phyloP scores from a whole-genome alignment of 2,113 vertebrate genomes.

The Halichoerus grypus region DNA sequence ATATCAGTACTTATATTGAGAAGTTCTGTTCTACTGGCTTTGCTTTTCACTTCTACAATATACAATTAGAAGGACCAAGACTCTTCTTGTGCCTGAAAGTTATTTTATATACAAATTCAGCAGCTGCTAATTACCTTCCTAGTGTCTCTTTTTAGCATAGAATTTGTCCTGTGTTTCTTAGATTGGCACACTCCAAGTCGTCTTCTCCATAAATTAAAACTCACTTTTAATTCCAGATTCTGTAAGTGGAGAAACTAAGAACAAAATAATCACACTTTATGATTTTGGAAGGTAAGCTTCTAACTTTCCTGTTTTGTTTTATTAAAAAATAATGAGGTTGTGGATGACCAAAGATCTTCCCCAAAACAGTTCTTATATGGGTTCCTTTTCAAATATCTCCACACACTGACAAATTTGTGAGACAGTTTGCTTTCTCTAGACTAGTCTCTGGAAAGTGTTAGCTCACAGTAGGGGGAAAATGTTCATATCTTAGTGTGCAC shows the following conservation, averaged over 20 bases:
- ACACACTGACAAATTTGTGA: not conserved
- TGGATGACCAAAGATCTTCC: not conserved
- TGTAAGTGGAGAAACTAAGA: not conserved
- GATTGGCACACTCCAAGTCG: not conserved
- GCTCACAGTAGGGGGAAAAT: slow-evolving; percentile 38
- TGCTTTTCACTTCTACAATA: not conserved
- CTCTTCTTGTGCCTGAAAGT: not conserved
- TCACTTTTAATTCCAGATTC: slow-evolving; percentile 3
- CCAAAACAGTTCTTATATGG: not conserved
- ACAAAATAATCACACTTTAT: not conserved
- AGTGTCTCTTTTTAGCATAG: not conserved
- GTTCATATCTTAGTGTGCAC: not conserved
- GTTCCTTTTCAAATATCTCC: slow-evolving; percentile 6
- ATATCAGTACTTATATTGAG: not conserved
- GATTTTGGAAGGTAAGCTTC: not conserved
- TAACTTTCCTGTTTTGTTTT: not conserved
- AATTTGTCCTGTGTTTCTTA: not conserved
- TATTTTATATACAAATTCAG: not conserved
- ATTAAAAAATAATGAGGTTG: not conserved
- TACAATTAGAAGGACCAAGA: not conserved
- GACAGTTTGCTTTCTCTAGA: slow-evolving; percentile 30
- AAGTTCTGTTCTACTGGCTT: not conserved
- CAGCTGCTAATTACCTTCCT: not conserved
- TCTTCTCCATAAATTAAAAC: not conserved
- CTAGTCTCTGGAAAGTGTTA: slow-evolving; percentile 41